phyloP scores from a whole-genome alignment of 2,888 invertebrate genomes.

The Amorpha juglandis region DNA sequence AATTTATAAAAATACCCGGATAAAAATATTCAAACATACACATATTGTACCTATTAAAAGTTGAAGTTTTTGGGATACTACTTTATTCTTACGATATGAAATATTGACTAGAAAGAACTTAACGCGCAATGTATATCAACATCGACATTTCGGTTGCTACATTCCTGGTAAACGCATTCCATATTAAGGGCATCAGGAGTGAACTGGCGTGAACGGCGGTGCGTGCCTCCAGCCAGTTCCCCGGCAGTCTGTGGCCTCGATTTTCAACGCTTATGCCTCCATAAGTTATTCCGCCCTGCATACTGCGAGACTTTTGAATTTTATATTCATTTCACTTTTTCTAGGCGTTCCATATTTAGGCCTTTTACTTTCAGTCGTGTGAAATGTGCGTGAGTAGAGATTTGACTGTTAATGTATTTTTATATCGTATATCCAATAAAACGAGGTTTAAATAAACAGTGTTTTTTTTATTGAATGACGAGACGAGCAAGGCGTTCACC shows the following conservation, averaged over 20 bases:
- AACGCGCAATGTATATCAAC: background rate
- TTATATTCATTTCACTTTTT: conserved; percentile 43
- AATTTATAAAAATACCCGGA: too few species aligned
- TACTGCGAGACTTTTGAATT: conserved; percentile 62
- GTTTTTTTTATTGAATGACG: too few species aligned
- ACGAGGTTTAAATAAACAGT: too few species aligned
- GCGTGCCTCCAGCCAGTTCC: conserved; percentile 78
- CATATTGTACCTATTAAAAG: too few species aligned
- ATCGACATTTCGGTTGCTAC: background rate
- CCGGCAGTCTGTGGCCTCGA: conserved; percentile 75
- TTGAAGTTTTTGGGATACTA: too few species aligned
- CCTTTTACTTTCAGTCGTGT: conserved; percentile 41
- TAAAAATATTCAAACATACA: too few species aligned
- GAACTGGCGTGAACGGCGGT: conserved; percentile 76
- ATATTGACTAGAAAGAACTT: background rate
- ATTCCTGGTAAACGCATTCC: conserved; percentile 23
- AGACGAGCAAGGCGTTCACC: too few species aligned
- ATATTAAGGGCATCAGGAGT: conserved; percentile 47
- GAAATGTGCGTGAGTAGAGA: background rate
- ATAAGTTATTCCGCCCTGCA: conserved; percentile 79
- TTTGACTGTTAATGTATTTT: background rate
- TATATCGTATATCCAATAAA: too few species aligned
- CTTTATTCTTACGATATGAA: too few species aligned
- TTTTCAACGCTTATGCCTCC: conserved; percentile 72
- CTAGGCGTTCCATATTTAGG: conserved; percentile 18